These are phyloP conservation scores for Dipus sagitta DNA, from an alignment of 2,797 vertebrate genomes.

Conservation along the genomic window DNA sequence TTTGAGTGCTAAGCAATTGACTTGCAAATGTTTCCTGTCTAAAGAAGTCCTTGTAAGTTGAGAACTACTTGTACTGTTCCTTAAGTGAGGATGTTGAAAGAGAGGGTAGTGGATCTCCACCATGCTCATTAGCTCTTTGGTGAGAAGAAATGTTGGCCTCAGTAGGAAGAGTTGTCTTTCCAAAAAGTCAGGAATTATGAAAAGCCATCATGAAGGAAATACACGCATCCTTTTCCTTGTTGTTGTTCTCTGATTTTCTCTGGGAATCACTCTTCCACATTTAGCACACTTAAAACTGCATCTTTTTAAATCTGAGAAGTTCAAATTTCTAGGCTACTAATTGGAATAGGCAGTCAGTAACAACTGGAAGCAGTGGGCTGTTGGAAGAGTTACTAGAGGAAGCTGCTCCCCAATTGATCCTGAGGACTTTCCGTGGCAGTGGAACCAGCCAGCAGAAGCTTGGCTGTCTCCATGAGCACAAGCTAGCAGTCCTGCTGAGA, in stretches of 20 bases:
- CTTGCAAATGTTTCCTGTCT: constrained; percentile 45
- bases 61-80: constrained; percentile 38
- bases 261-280: constrained; percentile 66
- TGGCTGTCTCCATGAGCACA: constrained; percentile 68
- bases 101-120: constrained; percentile 5
- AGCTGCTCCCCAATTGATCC: constrained; percentile 76
- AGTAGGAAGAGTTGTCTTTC: constrained; percentile 27
- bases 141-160: constrained; percentile 54
- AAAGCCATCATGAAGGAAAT: background rate
- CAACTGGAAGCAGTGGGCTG: constrained; percentile 84
- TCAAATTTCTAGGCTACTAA: constrained; percentile 78
- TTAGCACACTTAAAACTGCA: constrained; percentile 47
- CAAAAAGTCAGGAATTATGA: constrained; percentile 1
- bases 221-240: background rate
- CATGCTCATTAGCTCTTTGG: constrained; percentile 45
- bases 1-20: constrained; percentile 34
- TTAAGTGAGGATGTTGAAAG: constrained; percentile 45
- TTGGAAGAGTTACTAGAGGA: constrained; percentile 76
- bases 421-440: constrained; percentile 73
- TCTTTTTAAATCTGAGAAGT: constrained; percentile 23
- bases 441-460: constrained; percentile 73
- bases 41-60: constrained; percentile 43
- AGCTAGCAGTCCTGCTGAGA: constrained; percentile 72
- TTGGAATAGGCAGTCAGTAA: constrained; percentile 82
- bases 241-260: constrained; percentile 20